Conservation (phyloP, 2,888 invertebrate species). For the Tenthredo scrophulariae region DNA sequence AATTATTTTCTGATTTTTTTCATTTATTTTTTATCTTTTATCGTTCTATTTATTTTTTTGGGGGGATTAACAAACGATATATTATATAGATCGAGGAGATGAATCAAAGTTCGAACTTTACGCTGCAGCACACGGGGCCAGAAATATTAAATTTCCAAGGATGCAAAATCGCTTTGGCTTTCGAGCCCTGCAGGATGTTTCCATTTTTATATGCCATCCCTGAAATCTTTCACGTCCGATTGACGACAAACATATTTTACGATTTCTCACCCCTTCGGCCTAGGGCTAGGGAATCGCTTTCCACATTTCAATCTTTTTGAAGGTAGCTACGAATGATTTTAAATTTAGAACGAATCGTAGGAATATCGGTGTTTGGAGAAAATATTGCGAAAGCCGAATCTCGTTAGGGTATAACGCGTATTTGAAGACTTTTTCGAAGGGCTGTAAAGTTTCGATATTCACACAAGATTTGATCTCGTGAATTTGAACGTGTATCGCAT, state of each 20-base stretch:
- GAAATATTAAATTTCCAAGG: background rate
- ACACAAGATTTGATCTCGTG: background rate
- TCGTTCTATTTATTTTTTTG: too few relatives aligned
- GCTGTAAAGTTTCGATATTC: background rate
- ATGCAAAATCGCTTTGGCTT: background rate
- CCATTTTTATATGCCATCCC: background rate
- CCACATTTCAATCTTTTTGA: background rate
- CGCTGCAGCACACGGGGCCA: too few relatives aligned
- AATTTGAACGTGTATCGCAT: background rate
- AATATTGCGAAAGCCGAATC: background rate
- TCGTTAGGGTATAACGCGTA: background rate
- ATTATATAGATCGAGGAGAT: background rate
- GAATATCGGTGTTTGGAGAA: background rate
- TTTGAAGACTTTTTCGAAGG: conserved; percentile 1
- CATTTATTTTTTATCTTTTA: too few relatives aligned
- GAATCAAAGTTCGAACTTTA: background rate
- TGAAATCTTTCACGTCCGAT: conserved; percentile 34
- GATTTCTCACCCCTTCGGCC: background rate
- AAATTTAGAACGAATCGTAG: conserved; percentile 1
- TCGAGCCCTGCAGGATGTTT: background rate
- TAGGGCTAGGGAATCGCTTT: background rate
- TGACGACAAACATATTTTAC: conserved; percentile 22
- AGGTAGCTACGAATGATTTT: background rate
- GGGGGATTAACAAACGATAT: background rate
- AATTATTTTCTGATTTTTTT: background rate